Evolutionary conservation across 2,888 invertebrate genomes (phyloP), one percentile per base, ranked within the genome.

Genomic region (Salpingus planirostris): DNA sequence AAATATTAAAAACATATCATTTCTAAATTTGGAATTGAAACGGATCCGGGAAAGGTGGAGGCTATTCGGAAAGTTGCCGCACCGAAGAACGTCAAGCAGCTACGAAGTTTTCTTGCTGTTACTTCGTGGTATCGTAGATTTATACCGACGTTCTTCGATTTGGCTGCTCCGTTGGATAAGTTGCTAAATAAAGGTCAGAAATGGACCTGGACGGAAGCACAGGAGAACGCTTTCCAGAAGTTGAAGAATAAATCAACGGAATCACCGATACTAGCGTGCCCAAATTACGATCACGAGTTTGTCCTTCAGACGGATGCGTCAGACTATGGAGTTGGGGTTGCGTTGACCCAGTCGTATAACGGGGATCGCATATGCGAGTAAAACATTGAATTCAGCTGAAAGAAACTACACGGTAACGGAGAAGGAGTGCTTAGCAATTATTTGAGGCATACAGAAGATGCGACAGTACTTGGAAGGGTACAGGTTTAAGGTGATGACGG

Each of bases 351-450:
- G 24, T 14, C 8, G 11, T 10, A 29, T 8, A n/a, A 31, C 5
- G 30, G 24, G 8, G 31, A 34, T 34, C 3, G 24, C 24, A n/a
- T 34, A 24, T 24, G 24, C 23, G 8, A 29, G 24, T 11, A 10
- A 18, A 4, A 27, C 38, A 4, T 21, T 44, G n/a, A 30, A n/a
- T 6, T 11, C 13, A 22, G 25, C 28, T 11, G 35, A 46, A 29
- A 24, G 21, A 21, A 42, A 40, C 10, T 44, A 43, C 15, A 38
- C 42, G 2, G 40, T 42, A 2, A 46, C 47, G 7, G 46, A 54
- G 31, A 43, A 46, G 27, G 46, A 52, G 24, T 43, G 43, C 25
- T 18, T 50, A 22, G 49, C 51, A 1, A 36, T 54, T 2, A 40
- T 52, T 2, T 52, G 42, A 34, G 47, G 39, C 7, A 38, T 50